Base-by-base conservation (phyloP, 2,113 vertebrate genomes). In the Aptenodytes forsteri region DNA sequence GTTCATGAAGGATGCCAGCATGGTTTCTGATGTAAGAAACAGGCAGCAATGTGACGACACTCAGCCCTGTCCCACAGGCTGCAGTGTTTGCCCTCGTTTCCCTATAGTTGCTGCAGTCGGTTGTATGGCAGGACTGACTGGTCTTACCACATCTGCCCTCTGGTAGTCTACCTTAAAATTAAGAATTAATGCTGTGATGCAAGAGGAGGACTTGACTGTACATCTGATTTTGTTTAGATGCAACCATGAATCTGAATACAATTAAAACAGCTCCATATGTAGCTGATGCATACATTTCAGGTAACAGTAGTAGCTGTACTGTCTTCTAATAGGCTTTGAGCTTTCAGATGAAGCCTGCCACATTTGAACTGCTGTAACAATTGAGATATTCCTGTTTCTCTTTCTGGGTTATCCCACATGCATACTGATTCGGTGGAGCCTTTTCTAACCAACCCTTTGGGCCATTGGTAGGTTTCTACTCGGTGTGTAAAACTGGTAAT, bases 51-150 rank as follows among this genome's bases (percentile, higher is more conserved):
- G 6, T 64, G 65, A 42, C 49, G 71, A 56, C 77, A 40, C 30
- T 13, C 49, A 64, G 56, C 10, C 30, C 30, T 44, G 3, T 30
- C 59, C 49, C n/a, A 16, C 49, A 21, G 46, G 47, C 64, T 84
- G 42, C 58, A 30, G 13, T 11, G 13, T 59, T 52, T 29, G 20
- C 38, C 23, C 8, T 30, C 1, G 1, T 55, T 69, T n/a, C 71
- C 27, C 16, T 17, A 2, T 7, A 40, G 47, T 3, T 30, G n/a
- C 47, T 70, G 40, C 55, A 25, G 29, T 14, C 1, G 0, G 11
- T 34, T n/a, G 29, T 40, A 3, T 10, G 40, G 25, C 80, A 62
- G 40, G 40, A 18, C 30, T n/a, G 88, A 21, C 20, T 21, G 20
- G 55, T 54, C 38, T 34, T 38, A 50, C 32, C 46, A 25, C n/a